phyloP scores from a whole-genome alignment of 2,888 invertebrate genomes.

The Capitulum mitella region DNA sequence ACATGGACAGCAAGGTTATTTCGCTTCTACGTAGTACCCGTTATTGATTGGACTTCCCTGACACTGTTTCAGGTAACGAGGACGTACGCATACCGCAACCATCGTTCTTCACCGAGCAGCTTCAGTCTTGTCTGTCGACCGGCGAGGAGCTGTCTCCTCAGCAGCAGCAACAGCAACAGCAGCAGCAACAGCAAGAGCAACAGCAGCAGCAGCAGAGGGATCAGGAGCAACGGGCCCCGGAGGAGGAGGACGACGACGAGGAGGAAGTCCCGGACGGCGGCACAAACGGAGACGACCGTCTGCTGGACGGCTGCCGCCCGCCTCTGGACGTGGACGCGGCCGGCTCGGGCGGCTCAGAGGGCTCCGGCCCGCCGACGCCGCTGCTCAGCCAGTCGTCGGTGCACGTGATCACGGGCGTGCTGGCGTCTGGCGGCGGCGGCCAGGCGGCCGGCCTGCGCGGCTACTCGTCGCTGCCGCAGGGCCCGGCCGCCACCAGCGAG shows the following conservation, averaged over 20 bases:
- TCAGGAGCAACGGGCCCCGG: neutral
- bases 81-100: conserved; percentile 19
- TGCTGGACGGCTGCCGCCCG: conserved; percentile 9
- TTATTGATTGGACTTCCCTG: neutral
- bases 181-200: neutral
- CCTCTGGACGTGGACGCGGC: neutral
- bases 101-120: conserved; percentile 18
- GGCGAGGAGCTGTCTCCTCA: conserved; percentile 14
- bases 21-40: no score
- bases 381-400: conserved; percentile 26
- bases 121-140: conserved; percentile 1
- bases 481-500: conserved; percentile 22
- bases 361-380: conserved; percentile 23
- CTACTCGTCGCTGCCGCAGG: conserved; percentile 6
- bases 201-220: neutral
- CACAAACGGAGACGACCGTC: neutral
- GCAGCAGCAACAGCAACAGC: neutral
- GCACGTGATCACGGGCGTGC: conserved; percentile 21
- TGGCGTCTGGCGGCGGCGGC: neutral
- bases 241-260: neutral
- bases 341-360: conserved; percentile 19
- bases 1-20: no score
- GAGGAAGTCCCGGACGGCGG: neutral
- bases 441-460: neutral
- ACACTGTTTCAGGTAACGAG: neutral